Base-by-base conservation (phyloP, 23 tunicate species). In the Clavelina lepadiformis region DNA sequence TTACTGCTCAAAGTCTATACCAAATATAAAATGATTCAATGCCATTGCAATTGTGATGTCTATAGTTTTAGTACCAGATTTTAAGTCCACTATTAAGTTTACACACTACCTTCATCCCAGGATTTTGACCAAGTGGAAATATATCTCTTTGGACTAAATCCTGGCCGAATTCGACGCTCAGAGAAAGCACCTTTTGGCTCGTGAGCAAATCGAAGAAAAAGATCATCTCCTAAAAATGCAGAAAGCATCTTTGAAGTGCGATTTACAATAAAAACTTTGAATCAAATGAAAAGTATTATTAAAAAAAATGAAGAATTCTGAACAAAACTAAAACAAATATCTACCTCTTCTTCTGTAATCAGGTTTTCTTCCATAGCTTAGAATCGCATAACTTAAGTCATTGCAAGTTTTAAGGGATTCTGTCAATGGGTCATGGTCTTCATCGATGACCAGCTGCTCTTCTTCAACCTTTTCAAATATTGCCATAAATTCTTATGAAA, bases 121-220 rank as follows among this genome's bases (percentile, higher is more conserved):
- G 65, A 51, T 30, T 59, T 73, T 20, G 96, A 87, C 86, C 86
- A 87, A 1, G 96, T 71, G 1, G 96, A 66, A 22, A 87, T 87
- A 31, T 87, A 87, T 53, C 96, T 63, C 36, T 87, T 79, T 0
- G 96, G 96, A 61, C 96, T 87, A 61, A 79, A 87, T 5, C 96
- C 96, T 1, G 96, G 96, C 55, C 96, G 56, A n/a, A 87, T 79
- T 21, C 60, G 57, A 30, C 96, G 51, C 24, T 68, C 96, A 23
- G 73, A 38, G 19, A 51, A 28, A 0, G 65, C 26, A 29, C 73
- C 74, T 45, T 74, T 68, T 1, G 87, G 38, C 25, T 87, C 81
- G 61, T 87, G 86, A 28, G 73, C 31, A 61, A 87, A 87, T 24
- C 96, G 77, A 7, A 87, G 51, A 38, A 79, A 87, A 51, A 87